A percentile compares a stretch with the other conserved stretches of the same genome.
Evolutionary conservation across 2,888 invertebrate genomes (phyloP).

Genomic region (Candidula unifasciata): DNA sequence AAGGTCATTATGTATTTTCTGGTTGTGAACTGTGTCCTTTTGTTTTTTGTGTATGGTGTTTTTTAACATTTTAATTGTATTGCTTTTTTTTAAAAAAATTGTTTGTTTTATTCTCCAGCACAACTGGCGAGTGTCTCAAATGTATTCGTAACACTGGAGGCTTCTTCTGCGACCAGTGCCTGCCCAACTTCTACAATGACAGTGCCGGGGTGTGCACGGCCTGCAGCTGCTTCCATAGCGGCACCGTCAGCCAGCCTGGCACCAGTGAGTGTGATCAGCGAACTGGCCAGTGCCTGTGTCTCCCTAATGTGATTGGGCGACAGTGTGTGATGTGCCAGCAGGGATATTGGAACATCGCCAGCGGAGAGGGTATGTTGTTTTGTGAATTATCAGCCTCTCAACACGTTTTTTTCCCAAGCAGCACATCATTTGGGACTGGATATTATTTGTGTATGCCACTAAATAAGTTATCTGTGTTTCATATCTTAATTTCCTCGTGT

Average conservation of each 20-base stretch:
- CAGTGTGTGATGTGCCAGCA: slow-evolving; percentile 75
- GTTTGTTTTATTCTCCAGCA: no score
- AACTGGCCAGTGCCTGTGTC: slow-evolving; percentile 77
- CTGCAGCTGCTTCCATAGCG: slow-evolving; percentile 91
- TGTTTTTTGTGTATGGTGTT: background rate
- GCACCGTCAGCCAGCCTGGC: slow-evolving; percentile 78
- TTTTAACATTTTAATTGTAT: background rate
- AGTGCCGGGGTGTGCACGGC: slow-evolving; percentile 92
- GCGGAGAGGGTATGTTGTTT: slow-evolving; percentile 82
- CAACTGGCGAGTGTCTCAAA: slow-evolving; percentile 95
- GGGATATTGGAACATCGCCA: slow-evolving; percentile 82
- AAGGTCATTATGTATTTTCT: no score
- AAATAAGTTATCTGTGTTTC: no score
- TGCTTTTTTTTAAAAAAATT: no score
- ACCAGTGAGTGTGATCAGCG: slow-evolving; percentile 71
- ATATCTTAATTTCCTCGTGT: no score
- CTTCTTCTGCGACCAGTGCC: slow-evolving; percentile 92
- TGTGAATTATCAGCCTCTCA: no score
- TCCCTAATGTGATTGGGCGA: slow-evolving; percentile 72
- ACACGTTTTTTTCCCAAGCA: no score
- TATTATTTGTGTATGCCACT: no score
- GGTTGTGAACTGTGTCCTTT: background rate
- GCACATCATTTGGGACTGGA: no score
- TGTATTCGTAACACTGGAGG: slow-evolving; percentile 98
- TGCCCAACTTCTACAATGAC: slow-evolving; percentile 95